A percentile compares a stretch with the other conserved stretches of the same genome.
Evolutionary conservation across 2,888 invertebrate genomes (phyloP).

Genomic region (Agriopis leucophaearia): DNA sequence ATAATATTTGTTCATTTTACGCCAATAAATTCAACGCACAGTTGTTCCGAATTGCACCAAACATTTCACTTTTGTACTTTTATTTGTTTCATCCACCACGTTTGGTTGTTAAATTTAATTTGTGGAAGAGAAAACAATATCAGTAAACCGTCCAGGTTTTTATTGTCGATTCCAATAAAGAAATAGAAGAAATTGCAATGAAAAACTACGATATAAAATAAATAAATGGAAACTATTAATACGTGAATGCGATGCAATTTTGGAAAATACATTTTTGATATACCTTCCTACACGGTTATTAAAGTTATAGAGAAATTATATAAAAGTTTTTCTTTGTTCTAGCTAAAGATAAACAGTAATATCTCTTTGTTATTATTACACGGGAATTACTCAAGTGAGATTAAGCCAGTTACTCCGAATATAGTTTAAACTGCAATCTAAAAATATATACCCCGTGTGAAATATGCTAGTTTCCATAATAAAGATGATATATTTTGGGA

Average conservation of each 20-base stretch:
- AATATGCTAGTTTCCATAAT: too few relatives aligned
- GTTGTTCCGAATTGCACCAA: conserved; percentile 23
- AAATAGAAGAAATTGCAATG: background rate
- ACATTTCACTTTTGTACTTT: conserved; percentile 1
- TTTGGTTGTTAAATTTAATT: conserved; percentile 22
- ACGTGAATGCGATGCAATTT: background rate
- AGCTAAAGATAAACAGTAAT: too few relatives aligned
- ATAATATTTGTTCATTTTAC: conserved; percentile 16
- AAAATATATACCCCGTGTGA: too few relatives aligned
- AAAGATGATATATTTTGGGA: too few relatives aligned
- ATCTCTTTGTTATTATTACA: too few relatives aligned
- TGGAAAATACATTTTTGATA: background rate
- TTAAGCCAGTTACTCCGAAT: too few relatives aligned
- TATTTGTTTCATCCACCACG: conserved; percentile 12
- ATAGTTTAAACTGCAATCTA: too few relatives aligned
- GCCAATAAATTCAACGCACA: conserved; percentile 20
- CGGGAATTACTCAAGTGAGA: too few relatives aligned
- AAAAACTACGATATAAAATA: background rate
- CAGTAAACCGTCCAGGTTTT: conserved; percentile 16
- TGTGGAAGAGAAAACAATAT: conserved; percentile 20
- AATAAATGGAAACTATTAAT: background rate
- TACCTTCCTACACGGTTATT: too few relatives aligned
- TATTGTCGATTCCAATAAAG: conserved; percentile 14
- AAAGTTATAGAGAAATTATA: too few relatives aligned
- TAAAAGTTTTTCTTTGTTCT: too few relatives aligned